A percentile compares a stretch with the other conserved stretches of the same genome.
phyloP scores from a whole-genome alignment of 2,113 vertebrate species.

The Cyprinus carpio region DNA sequence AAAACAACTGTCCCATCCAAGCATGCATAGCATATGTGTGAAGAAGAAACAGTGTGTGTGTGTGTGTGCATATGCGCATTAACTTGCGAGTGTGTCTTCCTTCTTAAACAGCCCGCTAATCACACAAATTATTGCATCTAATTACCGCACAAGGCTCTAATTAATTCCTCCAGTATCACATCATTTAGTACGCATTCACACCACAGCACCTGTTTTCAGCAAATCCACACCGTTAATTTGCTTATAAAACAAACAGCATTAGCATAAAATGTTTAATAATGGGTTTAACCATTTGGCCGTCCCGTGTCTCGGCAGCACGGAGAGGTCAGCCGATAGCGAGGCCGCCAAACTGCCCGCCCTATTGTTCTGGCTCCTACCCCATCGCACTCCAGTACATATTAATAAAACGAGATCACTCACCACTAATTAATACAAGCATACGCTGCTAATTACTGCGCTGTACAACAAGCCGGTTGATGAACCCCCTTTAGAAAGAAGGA shows the following conservation, averaged over 20 bases:
- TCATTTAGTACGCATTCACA: slow-evolving; percentile 97
- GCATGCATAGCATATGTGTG: slow-evolving; percentile 40
- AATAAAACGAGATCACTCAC: slow-evolving; percentile 95
- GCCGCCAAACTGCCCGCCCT: slow-evolving; percentile 72
- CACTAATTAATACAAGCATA: slow-evolving; percentile 96
- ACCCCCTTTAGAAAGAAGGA: slow-evolving; percentile 65
- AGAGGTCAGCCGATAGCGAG: slow-evolving; percentile 82
- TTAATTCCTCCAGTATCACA: slow-evolving; percentile 99
- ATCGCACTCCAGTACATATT: slow-evolving; percentile 82
- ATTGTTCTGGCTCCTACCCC: slow-evolving; percentile 59
- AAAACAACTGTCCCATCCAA: slow-evolving; percentile 43
- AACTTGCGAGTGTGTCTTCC: slow-evolving; percentile 76
- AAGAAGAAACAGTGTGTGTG: slow-evolving; percentile 21
- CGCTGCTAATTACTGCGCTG: slow-evolving; percentile 90
- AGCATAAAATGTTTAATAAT: slow-evolving; percentile 97
- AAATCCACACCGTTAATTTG: slow-evolving; percentile 95
- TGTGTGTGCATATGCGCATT: slow-evolving; percentile 65
- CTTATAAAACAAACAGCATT: slow-evolving; percentile 96
- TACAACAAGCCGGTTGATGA: slow-evolving; percentile 86
- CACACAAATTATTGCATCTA: slow-evolving; percentile 99
- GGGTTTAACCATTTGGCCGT: slow-evolving; percentile 81
- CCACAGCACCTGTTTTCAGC: slow-evolving; percentile 95
- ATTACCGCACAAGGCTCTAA: slow-evolving; percentile 98
- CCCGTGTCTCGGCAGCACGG: slow-evolving; percentile 78
- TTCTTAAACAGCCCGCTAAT: slow-evolving; percentile 98